Conservation (phyloP, 1,140 invertebrate genomes). For the Parapsyche elsis region DNA sequence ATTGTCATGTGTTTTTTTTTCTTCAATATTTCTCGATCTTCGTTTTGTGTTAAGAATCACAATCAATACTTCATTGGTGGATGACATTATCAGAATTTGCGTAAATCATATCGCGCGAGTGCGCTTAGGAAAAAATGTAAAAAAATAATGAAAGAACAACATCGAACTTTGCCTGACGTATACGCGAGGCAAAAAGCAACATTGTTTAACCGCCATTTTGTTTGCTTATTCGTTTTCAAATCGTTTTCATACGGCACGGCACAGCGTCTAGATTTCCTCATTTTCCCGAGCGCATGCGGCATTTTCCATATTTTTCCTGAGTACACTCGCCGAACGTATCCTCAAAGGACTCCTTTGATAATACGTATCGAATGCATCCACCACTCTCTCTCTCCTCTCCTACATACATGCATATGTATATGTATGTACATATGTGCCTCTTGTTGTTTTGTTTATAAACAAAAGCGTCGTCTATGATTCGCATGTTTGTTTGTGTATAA, state of each 20-base stretch:
- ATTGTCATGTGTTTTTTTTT: no score
- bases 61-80: no score
- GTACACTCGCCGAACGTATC: neutral
- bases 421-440: no score
- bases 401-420: no score
- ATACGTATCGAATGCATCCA: constrained; percentile 8
- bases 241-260: neutral
- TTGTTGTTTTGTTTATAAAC: constrained; percentile 1
- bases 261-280: constrained; percentile 2
- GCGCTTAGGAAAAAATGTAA: neutral
- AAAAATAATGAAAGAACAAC: constrained; percentile 25
- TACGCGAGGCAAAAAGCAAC: neutral
- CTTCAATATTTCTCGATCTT: no score
- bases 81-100: no score
- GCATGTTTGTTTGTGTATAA: no score
- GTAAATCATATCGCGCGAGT: neutral
- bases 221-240: neutral
- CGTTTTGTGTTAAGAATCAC: no score
- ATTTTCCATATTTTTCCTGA: neutral
- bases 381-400: neutral
- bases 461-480: neutral
- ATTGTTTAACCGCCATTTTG: constrained; percentile 5
- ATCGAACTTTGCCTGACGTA: neutral
- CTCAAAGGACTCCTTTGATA: constrained; percentile 26
- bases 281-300: neutral